Base-by-base conservation (phyloP, 2,888 invertebrate species). In the Drosophila fungiperda region DNA sequence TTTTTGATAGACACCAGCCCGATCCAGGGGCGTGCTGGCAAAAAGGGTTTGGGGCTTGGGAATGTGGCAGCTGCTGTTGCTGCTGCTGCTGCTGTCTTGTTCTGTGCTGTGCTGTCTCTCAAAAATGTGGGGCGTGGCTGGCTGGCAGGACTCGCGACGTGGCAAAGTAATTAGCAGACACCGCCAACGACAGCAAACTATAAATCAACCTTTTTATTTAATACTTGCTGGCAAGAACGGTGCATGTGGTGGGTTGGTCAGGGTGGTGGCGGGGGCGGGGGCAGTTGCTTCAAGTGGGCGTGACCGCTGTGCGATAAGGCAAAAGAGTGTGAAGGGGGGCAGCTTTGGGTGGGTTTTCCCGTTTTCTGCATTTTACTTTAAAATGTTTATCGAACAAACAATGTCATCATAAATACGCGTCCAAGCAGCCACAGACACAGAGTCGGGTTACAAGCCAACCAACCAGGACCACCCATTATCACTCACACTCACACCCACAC, bases 371-470 rank as follows among this genome's bases (percentile, higher is more conserved):
- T 71, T 85, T 84, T 79, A 84, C 85, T 89, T 78, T 73, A 72
- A 76, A 76, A 80, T 86, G 89, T 87, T 87, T 90, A 87, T 87
- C 90, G 90, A 87, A 87, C 90, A 87, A 87, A 87, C 90, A 87
- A 82, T 87, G 89, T 90, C 90, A 89, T 90, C 89, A 90, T 87
- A 87, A 87, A 89, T 90, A 88, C 83, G 90, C 78, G 80, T 79
- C 83, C 74, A 69, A 68, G 64, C 59, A 58, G 78, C 35, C 68
- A 20, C 52, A 36, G 36, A 17, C 54, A 54, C 26, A 42, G 55
- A 38, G 38, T 54, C 49, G 50, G 20, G 57, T 50, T 68, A 36
- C 66, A 66, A 29, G 36, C 32, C 40, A 15, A 35, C 63, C 62
- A 26, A 26, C n/a, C 59, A 23, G 61, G 32, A 32, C 17, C 48